Conservation (phyloP, 2,888 invertebrate genomes). For the Hypomecis atomaria region DNA sequence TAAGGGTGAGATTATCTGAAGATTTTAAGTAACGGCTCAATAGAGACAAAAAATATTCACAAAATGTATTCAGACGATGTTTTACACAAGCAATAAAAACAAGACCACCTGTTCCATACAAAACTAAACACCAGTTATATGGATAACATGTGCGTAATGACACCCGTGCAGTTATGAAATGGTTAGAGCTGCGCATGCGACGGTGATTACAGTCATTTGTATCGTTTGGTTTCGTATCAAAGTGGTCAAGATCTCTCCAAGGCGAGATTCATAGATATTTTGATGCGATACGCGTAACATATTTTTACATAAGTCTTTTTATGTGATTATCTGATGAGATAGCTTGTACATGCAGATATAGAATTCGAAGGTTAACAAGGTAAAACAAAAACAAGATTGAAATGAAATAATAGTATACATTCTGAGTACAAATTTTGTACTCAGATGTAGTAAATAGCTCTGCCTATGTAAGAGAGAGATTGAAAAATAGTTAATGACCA, state of each 20-base stretch:
- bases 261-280: conserved; percentile 51
- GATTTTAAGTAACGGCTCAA: no score
- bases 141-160: conserved; percentile 50
- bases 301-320: no score
- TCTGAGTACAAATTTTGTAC: no score
- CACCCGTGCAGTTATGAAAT: conserved; percentile 56
- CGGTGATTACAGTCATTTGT: conserved; percentile 64
- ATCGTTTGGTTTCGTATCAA: conserved; percentile 55
- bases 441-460: no score
- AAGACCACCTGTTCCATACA: conserved; percentile 15
- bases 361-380: no score
- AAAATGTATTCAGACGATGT: background rate
- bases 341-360: background rate
- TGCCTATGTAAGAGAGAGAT: no score
- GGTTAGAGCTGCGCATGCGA: conserved; percentile 58
- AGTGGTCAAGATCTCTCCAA: conserved; percentile 56
- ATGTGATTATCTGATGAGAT: conserved; percentile 4
- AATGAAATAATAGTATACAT: no score
- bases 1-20: no score
- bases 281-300: conserved; percentile 23
- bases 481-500: no score
- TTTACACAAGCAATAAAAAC: conserved; percentile 11
- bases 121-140: conserved; percentile 29
- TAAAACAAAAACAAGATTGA: no score
- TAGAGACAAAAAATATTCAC: no score